Evolutionary conservation across 2,888 invertebrate genomes (phyloP).

Genomic region (Meiosimyza platycephala): DNA sequence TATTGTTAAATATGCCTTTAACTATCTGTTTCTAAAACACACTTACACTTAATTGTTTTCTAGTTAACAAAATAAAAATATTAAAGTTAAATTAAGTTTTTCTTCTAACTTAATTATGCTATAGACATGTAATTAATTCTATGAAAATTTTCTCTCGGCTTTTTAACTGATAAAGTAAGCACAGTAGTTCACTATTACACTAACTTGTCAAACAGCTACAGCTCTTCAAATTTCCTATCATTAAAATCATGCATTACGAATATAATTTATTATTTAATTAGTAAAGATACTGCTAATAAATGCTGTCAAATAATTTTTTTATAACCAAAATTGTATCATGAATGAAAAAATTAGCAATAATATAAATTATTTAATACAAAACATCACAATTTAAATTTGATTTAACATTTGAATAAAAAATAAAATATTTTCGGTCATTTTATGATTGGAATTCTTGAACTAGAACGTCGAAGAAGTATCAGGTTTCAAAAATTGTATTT

Average conservation of each 20-base stretch:
- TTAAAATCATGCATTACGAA: conserved; percentile 3
- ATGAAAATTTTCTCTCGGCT: not conserved
- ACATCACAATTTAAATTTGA: too few species aligned
- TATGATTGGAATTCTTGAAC: too few species aligned
- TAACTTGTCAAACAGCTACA: not conserved
- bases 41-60: conserved; percentile 3
- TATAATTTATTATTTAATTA: not conserved
- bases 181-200: conserved; percentile 9
- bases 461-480: too few species aligned
- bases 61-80: not conserved
- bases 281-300: not conserved
- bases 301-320: not conserved
- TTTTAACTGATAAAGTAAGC: not conserved
- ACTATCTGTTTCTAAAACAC: not conserved
- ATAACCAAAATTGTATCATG: conserved; percentile 13
- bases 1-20: conserved; percentile 58
- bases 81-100: conserved; percentile 1
- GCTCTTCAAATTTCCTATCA: not conserved
- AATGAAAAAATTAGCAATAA: not conserved
- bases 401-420: too few species aligned
- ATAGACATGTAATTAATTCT: conserved; percentile 10
- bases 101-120: conserved; percentile 11
- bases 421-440: too few species aligned
- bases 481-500: too few species aligned
- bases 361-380: not conserved